These are phyloP conservation scores for Platysteira castanea DNA, from an alignment of 2,113 vertebrate genomes.

Conservation along the genomic window DNA sequence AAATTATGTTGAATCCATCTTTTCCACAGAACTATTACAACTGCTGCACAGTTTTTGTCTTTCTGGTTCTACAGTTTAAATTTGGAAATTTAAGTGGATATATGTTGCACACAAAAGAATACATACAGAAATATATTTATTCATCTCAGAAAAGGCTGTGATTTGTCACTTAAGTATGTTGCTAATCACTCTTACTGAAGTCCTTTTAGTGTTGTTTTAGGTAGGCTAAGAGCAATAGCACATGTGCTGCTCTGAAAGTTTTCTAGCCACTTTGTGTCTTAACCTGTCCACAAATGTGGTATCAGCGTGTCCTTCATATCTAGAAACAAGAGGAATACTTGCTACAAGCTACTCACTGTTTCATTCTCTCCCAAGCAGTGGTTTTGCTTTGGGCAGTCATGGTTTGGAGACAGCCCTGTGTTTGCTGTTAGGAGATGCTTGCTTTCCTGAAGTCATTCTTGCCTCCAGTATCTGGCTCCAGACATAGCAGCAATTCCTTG, in stretches of 20 bases:
- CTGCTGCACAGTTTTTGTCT: neutral
- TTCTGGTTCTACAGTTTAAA: neutral
- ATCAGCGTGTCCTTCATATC: neutral
- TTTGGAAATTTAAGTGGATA: neutral
- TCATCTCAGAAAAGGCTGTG: neutral
- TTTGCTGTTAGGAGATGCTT: neutral
- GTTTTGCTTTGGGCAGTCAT: neutral
- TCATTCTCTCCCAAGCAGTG: neutral
- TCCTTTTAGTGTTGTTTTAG: neutral
- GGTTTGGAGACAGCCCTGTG: neutral
- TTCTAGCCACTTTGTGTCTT: neutral
- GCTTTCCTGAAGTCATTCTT: neutral
- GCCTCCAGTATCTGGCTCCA: neutral
- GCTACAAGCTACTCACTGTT: neutral
- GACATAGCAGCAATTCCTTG: neutral
- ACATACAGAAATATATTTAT: neutral
- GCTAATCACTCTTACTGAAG: neutral
- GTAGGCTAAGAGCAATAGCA: neutral
- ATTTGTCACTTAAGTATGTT: neutral
- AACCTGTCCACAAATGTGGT: neutral
- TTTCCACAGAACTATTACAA: neutral
- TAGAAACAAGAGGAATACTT: neutral
- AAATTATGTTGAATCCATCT: neutral
- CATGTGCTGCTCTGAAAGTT: neutral
- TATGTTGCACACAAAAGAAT: rapidly evolving